Base-by-base conservation (phyloP, 2,888 invertebrate genomes). In the Thera britannica region DNA sequence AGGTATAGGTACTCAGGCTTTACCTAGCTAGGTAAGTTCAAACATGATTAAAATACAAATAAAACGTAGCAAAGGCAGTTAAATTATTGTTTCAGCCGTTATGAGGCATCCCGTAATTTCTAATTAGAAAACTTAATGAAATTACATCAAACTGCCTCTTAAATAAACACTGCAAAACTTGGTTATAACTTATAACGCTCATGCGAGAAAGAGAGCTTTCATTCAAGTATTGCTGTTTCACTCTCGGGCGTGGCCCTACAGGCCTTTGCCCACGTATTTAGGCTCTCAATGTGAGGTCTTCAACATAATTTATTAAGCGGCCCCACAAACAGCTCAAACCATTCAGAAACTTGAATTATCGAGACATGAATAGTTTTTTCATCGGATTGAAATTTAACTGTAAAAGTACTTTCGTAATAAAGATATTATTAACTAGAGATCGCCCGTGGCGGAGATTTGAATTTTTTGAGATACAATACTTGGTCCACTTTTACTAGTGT, bases 221-320 rank as follows among this genome's bases (percentile, higher is more conserved):
- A 46, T 4, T 41, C 36, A 54, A 55, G 64, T 67, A 67, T 67
- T 7, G 54, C 70, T 65, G n/a, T 86, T 84, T 80, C 85, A 49
- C 66, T 88, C 84, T 77, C 85, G 87, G 92, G 92, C 92, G 92
- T 86, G 77, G 92, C 87, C 76, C 83, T 66, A 38, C 49, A 46
- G 72, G 86, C 82, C 79, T 82, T 81, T 77, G 82, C 90, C 91
- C 89, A 87, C 86, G 86, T 89, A 85, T 86, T 88, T 87, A 89
- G 84, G 79, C 79, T 82, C 90, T 84, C 84, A 80, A 85, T 92
- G 93, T 93, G 93, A 88, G 93, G 93, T 93, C 92, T 82, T 83
- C 80, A 81, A 81, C 75, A 79, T 89, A 90, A 93, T 90, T 92
- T 91, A 92, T 91, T 88, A 87, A 86, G 79, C 75, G 90, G 86